These are phyloP conservation scores for Oreotragus oreotragus DNA, from an alignment of 2,113 vertebrate species.

Conservation along the genomic window DNA sequence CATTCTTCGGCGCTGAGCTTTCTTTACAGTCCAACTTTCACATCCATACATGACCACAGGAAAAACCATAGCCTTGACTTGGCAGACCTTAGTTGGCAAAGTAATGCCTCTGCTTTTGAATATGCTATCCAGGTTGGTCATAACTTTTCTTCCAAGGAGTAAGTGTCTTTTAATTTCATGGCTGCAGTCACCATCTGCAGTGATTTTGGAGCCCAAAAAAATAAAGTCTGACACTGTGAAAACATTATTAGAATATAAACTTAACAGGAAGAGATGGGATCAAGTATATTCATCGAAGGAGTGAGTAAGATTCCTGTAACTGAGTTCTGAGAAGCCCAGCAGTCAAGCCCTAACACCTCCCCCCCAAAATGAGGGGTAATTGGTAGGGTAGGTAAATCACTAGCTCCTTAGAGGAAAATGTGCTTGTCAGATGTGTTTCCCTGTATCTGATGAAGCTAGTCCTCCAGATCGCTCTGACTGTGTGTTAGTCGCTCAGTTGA, in stretches of 20 bases:
- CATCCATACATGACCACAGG: too few relatives aligned
- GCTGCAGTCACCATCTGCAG: too few relatives aligned
- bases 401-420: neutral
- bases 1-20: too few relatives aligned
- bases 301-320: neutral
- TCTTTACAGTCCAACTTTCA: too few relatives aligned
- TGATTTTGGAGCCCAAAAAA: too few relatives aligned
- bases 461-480: neutral
- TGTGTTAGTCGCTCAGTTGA: accelerated
- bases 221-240: too few relatives aligned
- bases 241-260: neutral
- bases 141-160: too few relatives aligned
- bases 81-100: too few relatives aligned
- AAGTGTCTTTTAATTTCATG: too few relatives aligned
- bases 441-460: neutral
- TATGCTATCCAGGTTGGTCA: too few relatives aligned
- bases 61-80: too few relatives aligned
- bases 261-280: neutral
- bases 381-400: neutral
- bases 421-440: neutral
- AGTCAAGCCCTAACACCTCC: neutral
- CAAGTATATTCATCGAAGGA: neutral
- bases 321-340: neutral
- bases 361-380: neutral
- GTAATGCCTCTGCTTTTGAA: too few relatives aligned